These are phyloP conservation scores for Octodon degus DNA, from an alignment of 2,113 vertebrate species.

Conservation along the genomic window DNA sequence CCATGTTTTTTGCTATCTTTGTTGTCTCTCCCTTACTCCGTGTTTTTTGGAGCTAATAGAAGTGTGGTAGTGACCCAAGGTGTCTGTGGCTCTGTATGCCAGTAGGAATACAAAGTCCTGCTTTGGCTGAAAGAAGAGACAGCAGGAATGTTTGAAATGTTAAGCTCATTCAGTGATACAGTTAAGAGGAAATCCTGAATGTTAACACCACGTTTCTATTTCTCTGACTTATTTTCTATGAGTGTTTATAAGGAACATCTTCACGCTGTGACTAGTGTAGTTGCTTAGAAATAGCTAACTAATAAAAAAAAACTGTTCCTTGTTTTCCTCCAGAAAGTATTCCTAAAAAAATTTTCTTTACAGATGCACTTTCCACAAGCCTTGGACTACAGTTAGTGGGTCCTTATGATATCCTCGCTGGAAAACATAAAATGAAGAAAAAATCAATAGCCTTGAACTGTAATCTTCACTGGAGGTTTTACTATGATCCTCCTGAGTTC, in stretches of 20 bases:
- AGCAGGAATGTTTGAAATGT: neutral
- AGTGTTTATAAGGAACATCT: neutral
- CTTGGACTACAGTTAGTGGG: slow-evolving; percentile 94
- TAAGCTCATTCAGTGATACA: neutral
- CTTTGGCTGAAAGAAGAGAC: neutral
- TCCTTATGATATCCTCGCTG: slow-evolving; percentile 95
- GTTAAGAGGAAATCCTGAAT: slow-evolving; percentile 1
- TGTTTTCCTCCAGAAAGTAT: slow-evolving; percentile 14
- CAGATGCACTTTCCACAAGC: slow-evolving; percentile 90
- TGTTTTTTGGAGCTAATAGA: neutral
- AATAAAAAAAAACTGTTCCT: slow-evolving; percentile 37
- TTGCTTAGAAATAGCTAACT: slow-evolving; percentile 40
- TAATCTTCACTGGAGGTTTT: slow-evolving; percentile 96
- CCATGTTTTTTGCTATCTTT: neutral
- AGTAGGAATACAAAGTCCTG: neutral
- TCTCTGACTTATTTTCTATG: slow-evolving; percentile 33
- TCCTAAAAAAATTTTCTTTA: slow-evolving; percentile 64
- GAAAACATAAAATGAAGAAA: slow-evolving; percentile 89
- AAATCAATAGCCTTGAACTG: slow-evolving; percentile 88
- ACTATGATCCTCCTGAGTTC: slow-evolving; percentile 98
- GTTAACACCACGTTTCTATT: slow-evolving; percentile 14
- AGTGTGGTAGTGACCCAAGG: neutral
- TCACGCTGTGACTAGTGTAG: neutral
- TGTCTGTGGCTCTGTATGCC: neutral
- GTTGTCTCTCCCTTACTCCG: neutral